phyloP scores from a whole-genome alignment of 2,888 invertebrate species.

The Aphodius sticticus region DNA sequence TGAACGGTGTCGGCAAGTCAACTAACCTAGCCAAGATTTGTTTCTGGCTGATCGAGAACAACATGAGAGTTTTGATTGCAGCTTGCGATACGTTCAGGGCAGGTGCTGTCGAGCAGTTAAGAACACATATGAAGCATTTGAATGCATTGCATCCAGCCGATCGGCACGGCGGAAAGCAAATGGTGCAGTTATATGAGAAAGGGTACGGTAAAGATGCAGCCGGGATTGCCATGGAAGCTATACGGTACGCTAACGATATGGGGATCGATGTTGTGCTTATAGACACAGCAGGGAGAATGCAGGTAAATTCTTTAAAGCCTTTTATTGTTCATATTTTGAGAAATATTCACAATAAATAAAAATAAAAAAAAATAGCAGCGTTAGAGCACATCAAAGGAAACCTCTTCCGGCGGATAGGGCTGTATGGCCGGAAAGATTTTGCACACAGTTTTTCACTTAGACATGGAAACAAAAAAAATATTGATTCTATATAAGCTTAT shows the following conservation, averaged over 20 bases:
- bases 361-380: no score
- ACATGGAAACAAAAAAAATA: no score
- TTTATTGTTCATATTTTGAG: no score
- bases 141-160: conserved; percentile 91
- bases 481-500: no score
- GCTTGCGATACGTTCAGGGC: conserved; percentile 99
- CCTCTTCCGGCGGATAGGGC: no score
- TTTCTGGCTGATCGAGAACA: conserved; percentile 99
- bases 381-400: no score
- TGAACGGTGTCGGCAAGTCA: conserved; percentile 97
- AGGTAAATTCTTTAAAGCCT: no score
- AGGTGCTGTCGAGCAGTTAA: conserved; percentile 97
- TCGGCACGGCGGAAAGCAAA: conserved; percentile 72
- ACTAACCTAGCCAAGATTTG: conserved; percentile 99
- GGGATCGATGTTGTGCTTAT: conserved; percentile 92
- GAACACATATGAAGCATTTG: conserved; percentile 92
- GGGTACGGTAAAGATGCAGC: conserved; percentile 99
- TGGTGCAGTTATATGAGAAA: conserved; percentile 97
- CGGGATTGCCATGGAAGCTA: conserved; percentile 97
- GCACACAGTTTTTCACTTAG: no score
- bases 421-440: no score
- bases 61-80: conserved; percentile 93
- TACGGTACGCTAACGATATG: conserved; percentile 84
- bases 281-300: conserved; percentile 99
- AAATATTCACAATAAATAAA: no score